Percentiles rank a stretch among this genome's conserved stretches.
Evolutionary conservation across 2,888 invertebrate species (phyloP).

Genomic region (Myathropa florea): DNA sequence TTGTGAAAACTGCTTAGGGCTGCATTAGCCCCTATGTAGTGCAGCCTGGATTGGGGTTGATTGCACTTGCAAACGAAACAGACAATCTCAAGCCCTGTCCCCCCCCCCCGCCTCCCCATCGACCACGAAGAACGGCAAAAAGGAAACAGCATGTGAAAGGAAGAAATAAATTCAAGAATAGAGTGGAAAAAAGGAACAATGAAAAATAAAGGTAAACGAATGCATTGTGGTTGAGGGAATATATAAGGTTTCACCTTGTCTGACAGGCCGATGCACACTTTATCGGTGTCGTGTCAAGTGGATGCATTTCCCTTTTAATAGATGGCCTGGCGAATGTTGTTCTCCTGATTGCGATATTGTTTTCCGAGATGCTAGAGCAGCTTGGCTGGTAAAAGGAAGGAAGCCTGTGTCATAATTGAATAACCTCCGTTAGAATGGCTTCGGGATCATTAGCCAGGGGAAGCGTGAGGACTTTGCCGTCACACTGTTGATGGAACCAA

Average conservation of each 20-base stretch:
- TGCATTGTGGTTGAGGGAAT: slow-evolving; percentile 55
- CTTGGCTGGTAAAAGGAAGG: slow-evolving; percentile 3
- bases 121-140: background rate
- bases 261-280: slow-evolving; percentile 60
- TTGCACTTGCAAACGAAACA: slow-evolving; percentile 68
- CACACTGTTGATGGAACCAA: background rate
- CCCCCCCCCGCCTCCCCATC: no score
- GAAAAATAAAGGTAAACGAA: slow-evolving; percentile 27
- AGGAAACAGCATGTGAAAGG: background rate
- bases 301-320: slow-evolving; percentile 59
- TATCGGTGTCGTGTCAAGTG: slow-evolving; percentile 62
- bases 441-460: slow-evolving; percentile 41
- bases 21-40: slow-evolving; percentile 66
- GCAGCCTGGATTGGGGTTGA: slow-evolving; percentile 66
- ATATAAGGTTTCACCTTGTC: slow-evolving; percentile 71
- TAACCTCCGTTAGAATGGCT: slow-evolving; percentile 23
- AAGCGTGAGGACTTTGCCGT: slow-evolving; percentile 3
- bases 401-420: slow-evolving; percentile 44
- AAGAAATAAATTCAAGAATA: slow-evolving; percentile 8
- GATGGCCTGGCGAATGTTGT: slow-evolving; percentile 43
- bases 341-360: slow-evolving; percentile 59
- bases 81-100: slow-evolving; percentile 48
- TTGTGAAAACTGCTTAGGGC: slow-evolving; percentile 60
- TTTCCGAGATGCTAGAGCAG: slow-evolving; percentile 35
- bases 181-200: slow-evolving; percentile 11